Evolutionary conservation across 2,888 invertebrate species (phyloP), one percentile per base, ranked within the genome.

Genomic region (Pharmacophagus antenor): DNA sequence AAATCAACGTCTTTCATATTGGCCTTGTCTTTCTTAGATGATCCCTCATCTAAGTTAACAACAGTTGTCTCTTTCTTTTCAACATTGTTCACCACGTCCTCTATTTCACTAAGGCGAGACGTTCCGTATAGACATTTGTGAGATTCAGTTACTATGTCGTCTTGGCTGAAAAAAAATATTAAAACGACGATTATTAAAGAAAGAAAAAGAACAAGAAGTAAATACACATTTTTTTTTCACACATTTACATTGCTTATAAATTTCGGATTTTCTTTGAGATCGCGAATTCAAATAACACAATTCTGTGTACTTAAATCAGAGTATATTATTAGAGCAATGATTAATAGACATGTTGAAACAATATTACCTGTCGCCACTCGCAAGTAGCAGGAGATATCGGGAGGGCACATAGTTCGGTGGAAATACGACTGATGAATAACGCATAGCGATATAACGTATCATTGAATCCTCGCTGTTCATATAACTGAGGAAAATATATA

Each of bases 341-440:
- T n/a, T n/a, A n/a, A n/a, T n/a, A n/a, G n/a, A n/a, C n/a, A n/a
- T n/a, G n/a, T n/a, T n/a, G n/a, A n/a, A n/a, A 42, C 17, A 17
- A 20, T 0, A 51, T 20, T 37, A 96, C 96, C 92, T 92, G 77
- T 98, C 97, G 48, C 97, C 97, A 67, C 95, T 95, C 31, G 97
- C 96, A 58, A 97, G 80, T 18, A 98, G 88, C 56, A 98, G 84
- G 10, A 97, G 87, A 77, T 95, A 97, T 72, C 96, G 92, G 0
- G 97, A 95, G 0, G 96, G 95, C 0, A 96, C 94, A 79, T 96
- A 96, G 72, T 95, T 93, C 31, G 93, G 91, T 0, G 96, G 95
- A 82, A 97, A 98, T 66, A 97, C 95, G 7, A 93, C 93, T 2
- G 95, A 94, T 0, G 96, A 92, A 72, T 96, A 97, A 62, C 96